Conservation (phyloP, 2,888 invertebrate species). For the Nymphalis urticae region DNA sequence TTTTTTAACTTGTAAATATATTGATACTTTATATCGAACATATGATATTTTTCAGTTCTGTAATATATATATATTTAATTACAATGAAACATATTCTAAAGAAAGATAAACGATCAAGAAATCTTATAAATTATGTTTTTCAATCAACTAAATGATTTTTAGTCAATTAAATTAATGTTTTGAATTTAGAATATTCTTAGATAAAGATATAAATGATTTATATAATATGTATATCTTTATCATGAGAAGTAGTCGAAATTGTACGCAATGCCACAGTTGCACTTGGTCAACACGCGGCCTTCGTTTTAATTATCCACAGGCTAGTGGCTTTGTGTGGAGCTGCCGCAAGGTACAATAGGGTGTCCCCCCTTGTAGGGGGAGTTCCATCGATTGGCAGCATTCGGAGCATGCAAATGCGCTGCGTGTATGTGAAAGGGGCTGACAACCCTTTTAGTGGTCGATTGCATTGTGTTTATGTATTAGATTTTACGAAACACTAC, state of each 20-base stretch:
- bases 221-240: too few relatives aligned
- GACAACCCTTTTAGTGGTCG: conserved; percentile 30
- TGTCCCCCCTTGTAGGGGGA: conserved; percentile 16
- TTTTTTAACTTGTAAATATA: too few relatives aligned
- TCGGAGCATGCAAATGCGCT: conserved; percentile 67
- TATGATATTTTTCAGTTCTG: too few relatives aligned
- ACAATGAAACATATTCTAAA: too few relatives aligned
- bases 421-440: conserved; percentile 39
- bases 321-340: conserved; percentile 32
- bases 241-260: neutral
- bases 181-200: too few relatives aligned
- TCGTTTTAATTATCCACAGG: conserved; percentile 39
- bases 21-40: too few relatives aligned
- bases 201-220: too few relatives aligned
- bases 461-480: conserved; percentile 1
- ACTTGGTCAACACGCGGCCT: conserved; percentile 31
- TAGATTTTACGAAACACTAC: neutral
- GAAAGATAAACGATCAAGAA: too few relatives aligned
- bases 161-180: too few relatives aligned
- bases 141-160: too few relatives aligned
- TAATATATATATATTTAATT: too few relatives aligned
- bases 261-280: conserved; percentile 12
- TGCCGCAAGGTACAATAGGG: conserved; percentile 26
- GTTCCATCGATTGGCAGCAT: conserved; percentile 46
- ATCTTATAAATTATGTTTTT: too few relatives aligned